Evolutionary conservation across 2,888 invertebrate genomes (phyloP).

Genomic region (Mycalesis mineus): DNA sequence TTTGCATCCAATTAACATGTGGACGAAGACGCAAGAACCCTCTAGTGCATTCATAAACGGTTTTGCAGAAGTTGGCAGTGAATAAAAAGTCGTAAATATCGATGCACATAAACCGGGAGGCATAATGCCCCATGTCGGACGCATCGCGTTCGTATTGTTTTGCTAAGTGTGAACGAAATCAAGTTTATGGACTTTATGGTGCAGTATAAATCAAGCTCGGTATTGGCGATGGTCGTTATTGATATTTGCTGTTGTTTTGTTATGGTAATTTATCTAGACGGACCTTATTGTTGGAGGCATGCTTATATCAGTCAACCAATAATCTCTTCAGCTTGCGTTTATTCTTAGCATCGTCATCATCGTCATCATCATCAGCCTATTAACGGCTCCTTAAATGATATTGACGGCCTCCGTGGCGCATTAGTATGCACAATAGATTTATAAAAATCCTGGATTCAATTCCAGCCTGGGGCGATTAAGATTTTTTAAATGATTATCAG

Average conservation of each 20-base stretch:
- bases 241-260: constrained; percentile 24
- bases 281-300: neutral
- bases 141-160: constrained; percentile 26
- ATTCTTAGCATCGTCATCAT: no score
- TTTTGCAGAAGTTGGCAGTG: constrained; percentile 18
- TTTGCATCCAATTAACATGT: no score
- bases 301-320: no score
- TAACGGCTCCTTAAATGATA: no score
- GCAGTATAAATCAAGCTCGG: constrained; percentile 22
- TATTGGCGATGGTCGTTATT: constrained; percentile 22
- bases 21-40: no score
- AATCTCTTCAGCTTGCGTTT: no score
- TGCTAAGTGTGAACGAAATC: constrained; percentile 30
- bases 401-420: no score
- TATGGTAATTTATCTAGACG: constrained; percentile 15
- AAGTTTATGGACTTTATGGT: constrained; percentile 27
- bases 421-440: no score
- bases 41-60: neutral
- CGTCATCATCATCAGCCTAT: no score
- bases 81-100: constrained; percentile 26
- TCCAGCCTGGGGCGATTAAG: no score
- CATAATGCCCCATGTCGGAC: constrained; percentile 23
- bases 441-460: no score
- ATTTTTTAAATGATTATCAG: no score
- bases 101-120: constrained; percentile 17